phyloP scores from a whole-genome alignment of 2,797 vertebrate genomes.

The Sebastes flavidus region DNA sequence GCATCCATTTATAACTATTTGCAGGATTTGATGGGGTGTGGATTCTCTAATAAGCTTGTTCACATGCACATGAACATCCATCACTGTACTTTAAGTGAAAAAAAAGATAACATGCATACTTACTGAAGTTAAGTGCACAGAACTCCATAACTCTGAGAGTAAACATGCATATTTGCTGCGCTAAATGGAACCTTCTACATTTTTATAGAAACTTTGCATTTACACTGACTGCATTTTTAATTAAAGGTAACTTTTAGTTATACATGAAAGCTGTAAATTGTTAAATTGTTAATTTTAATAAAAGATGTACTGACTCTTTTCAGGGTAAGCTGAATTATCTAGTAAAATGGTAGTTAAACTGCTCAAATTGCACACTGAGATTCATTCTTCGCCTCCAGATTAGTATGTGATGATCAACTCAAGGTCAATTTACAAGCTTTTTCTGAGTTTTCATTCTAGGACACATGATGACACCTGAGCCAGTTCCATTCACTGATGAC shows the following conservation, averaged over 20 bases:
- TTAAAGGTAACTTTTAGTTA: neutral
- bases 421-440: neutral
- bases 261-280: neutral
- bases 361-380: neutral
- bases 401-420: neutral
- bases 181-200: neutral
- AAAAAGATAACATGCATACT: neutral
- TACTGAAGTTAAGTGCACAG: neutral
- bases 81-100: constrained; percentile 16
- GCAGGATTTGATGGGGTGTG: constrained; percentile 47
- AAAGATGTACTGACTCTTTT: neutral
- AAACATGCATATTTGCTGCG: neutral
- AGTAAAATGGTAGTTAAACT: neutral
- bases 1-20: constrained; percentile 59
- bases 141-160: constrained; percentile 8
- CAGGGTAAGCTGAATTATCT: neutral
- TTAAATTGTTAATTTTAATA: neutral
- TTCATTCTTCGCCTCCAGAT: neutral
- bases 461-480: neutral
- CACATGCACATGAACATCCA: constrained; percentile 44
- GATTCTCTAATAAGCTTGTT: constrained; percentile 49
- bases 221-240: neutral
- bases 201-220: neutral
- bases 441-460: neutral
- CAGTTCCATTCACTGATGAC: neutral